These are phyloP conservation scores for Palythoa caribaeorum DNA, from an alignment of 92 coral and sea anemone genomes.

Conservation along the genomic window DNA sequence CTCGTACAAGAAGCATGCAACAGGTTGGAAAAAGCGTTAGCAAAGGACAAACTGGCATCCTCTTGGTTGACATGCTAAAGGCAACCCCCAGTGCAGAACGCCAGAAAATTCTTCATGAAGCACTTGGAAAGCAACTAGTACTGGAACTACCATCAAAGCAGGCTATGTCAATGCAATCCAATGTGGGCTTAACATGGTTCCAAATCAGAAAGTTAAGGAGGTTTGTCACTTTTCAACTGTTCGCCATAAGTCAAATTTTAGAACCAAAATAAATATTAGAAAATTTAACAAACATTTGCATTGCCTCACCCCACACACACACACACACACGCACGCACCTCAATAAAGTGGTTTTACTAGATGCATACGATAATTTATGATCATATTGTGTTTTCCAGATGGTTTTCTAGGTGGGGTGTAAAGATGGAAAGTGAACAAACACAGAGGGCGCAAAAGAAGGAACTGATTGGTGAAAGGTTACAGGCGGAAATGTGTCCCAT, in stretches of 20 bases:
- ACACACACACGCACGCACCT: background rate
- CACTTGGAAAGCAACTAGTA: constrained; percentile 18
- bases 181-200: constrained; percentile 24
- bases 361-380: background rate
- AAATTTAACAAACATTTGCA: background rate
- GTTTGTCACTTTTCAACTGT: background rate
- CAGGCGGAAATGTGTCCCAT: constrained; percentile 1
- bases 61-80: constrained; percentile 20
- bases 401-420: constrained; percentile 7
- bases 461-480: constrained; percentile 3
- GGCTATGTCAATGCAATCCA: constrained; percentile 18
- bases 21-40: constrained; percentile 4
- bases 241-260: background rate
- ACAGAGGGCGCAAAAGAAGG: constrained; percentile 8
- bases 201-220: constrained; percentile 17
- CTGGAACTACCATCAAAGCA: constrained; percentile 36
- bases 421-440: constrained; percentile 1
- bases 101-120: constrained; percentile 11
- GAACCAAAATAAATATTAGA: background rate
- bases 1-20: background rate
- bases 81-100: constrained; percentile 28
- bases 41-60: constrained; percentile 32
- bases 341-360: background rate
- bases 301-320: background rate
- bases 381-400: constrained; percentile 4